These are phyloP conservation scores for Erythrocercus mccallii DNA, from an alignment of 2,113 vertebrate species.

Conservation along the genomic window DNA sequence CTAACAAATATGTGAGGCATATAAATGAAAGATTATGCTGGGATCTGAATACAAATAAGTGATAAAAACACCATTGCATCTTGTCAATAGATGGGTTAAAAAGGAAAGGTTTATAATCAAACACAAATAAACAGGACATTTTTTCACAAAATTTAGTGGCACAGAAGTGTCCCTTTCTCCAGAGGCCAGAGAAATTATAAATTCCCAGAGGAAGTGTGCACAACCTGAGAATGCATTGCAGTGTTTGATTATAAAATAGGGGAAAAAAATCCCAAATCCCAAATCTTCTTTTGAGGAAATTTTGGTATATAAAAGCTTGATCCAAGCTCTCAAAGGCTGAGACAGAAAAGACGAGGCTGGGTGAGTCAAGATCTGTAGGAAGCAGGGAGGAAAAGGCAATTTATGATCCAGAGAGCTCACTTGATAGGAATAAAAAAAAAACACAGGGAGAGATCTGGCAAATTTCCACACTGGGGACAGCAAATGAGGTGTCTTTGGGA, in stretches of 20 bases:
- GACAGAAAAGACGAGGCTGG: neutral
- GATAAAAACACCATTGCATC: accelerated
- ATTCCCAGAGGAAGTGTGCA: neutral
- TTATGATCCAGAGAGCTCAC: neutral
- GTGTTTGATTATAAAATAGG: neutral
- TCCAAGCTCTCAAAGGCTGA: neutral
- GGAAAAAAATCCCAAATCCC: accelerated
- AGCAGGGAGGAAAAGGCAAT: neutral
- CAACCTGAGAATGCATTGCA: too few relatives aligned
- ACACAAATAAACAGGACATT: neutral
- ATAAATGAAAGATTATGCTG: neutral
- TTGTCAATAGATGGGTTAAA: neutral
- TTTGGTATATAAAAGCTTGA: neutral
- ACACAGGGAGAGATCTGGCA: neutral
- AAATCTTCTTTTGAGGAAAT: neutral
- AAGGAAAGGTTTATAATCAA: neutral
- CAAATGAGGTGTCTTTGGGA: neutral
- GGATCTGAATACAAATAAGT: neutral
- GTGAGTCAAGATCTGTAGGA: neutral
- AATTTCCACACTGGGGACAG: neutral
- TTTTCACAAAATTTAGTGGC: neutral
- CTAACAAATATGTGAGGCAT: neutral
- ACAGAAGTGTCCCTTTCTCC: neutral
- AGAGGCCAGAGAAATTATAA: neutral
- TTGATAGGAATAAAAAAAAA: neutral